Base-by-base conservation (phyloP, 2,888 invertebrate genomes). In the Hypolimnas misippus region DNA sequence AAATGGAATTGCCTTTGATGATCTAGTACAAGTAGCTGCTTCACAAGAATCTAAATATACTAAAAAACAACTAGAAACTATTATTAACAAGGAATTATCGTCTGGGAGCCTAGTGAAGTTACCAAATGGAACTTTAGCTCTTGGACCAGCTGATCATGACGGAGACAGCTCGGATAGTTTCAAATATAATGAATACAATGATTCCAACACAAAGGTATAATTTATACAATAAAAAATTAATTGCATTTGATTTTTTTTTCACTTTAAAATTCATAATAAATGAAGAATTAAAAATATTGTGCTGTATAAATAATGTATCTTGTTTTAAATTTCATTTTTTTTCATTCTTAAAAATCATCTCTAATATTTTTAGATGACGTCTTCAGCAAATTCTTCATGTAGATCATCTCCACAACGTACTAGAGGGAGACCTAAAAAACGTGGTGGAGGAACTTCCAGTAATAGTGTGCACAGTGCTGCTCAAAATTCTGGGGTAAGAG, bases 31-130 rank as follows among this genome's bases (percentile, higher is more conserved):
- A 76, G 94, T 95, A 74, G 93, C 95, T 62, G 86, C 93, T 35
- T 92, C 93, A 7, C 95, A 94, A 78, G 95, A 95, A 64, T 93
- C 94, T 2, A 92, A 94, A 61, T 94, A 94, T 77, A 91, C 93
- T 6, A 94, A 93, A 75, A 94, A 93, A 71, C 94, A 93, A 76
- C 86, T 95, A 35, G 93, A 94, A 77, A 92, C 93, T 40, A 94
- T 96, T 67, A 86, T 96, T 7, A 93, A 94, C 66, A 95, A 95
- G 75, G 96, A 96, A 82, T 93, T 96, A 7, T 93, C 94, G 49
- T 93, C 93, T 42, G 95, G 96, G 2, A 94, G 94, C 70, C 80
- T 96, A 51, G 93, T 95, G 55, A 94, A 93, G 76, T 86, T 95
- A 75, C 93, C 93, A 57, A 95, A 95, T 86, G 95, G 95, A 10